These are phyloP conservation scores for Philopedon plagiatum DNA, from an alignment of 2,888 invertebrate species.

Conservation along the genomic window DNA sequence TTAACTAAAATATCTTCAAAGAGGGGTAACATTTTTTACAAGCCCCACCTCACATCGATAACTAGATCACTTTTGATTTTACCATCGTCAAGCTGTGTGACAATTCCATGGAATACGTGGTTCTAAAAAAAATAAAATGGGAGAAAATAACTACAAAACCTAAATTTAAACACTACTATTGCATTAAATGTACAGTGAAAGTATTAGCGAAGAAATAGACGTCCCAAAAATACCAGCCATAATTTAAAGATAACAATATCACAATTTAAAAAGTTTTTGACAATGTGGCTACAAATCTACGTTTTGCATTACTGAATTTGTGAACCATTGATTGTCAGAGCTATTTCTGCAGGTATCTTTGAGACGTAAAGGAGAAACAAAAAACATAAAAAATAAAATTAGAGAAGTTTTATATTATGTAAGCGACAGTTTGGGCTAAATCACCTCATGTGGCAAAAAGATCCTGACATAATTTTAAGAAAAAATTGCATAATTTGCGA, in stretches of 20 bases:
- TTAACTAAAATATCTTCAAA: too few relatives aligned
- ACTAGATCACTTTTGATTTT: too few relatives aligned
- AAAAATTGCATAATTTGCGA: background rate
- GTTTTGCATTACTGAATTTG: constrained; percentile 6
- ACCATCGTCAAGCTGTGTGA: too few relatives aligned
- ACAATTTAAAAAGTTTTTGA: constrained; percentile 32
- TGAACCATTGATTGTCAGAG: constrained; percentile 32
- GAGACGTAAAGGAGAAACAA: constrained; percentile 1
- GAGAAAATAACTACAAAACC: background rate
- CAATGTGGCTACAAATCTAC: constrained; percentile 31
- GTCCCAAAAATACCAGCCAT: constrained; percentile 22
- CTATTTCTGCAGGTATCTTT: constrained; percentile 10
- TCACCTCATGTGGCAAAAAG: constrained; percentile 28
- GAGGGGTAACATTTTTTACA: too few relatives aligned
- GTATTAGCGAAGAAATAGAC: constrained; percentile 27
- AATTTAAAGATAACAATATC: constrained; percentile 19
- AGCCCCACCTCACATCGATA: too few relatives aligned
- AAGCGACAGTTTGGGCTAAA: constrained; percentile 49
- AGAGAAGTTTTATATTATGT: constrained; percentile 27
- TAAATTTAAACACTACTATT: constrained; percentile 27
- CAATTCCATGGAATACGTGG: background rate
- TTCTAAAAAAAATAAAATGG: constrained; percentile 16
- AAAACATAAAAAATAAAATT: constrained; percentile 24
- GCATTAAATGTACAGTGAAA: constrained; percentile 21
- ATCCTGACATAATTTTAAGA: background rate